Conservation (phyloP, 2,113 vertebrate genomes). For the Hemiscyllium ocellatum region DNA sequence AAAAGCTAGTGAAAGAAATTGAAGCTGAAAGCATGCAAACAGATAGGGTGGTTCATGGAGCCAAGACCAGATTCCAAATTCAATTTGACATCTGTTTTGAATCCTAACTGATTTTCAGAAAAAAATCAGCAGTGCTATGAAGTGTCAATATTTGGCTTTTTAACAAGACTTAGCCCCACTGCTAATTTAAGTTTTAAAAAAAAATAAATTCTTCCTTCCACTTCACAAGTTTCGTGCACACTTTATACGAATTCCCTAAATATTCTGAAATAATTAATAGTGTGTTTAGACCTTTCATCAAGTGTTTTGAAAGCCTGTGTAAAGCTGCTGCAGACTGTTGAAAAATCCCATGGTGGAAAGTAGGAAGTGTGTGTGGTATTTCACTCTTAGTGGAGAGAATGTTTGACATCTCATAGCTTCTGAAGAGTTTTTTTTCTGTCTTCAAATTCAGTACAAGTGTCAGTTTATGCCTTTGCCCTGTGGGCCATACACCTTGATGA, state of each 20-base stretch:
- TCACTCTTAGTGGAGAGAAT: conserved; percentile 27
- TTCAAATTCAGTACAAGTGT: background rate
- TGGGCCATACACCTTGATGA: background rate
- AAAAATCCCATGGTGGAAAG: conserved; percentile 26
- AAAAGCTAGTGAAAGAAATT: background rate
- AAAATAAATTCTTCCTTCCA: conserved; percentile 13
- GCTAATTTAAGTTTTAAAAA: background rate
- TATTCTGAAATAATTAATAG: conserved; percentile 38
- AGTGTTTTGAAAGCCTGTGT: background rate
- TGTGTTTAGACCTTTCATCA: conserved; percentile 37
- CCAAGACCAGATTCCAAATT: background rate
- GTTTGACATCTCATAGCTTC: conserved; percentile 8
- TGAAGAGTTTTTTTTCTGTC: background rate
- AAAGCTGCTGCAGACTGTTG: background rate
- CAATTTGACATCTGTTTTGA: background rate
- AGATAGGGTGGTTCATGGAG: background rate
- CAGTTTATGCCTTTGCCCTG: background rate
- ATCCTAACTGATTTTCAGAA: background rate
- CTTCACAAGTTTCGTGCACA: background rate
- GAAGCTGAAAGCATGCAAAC: background rate
- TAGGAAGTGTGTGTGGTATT: conserved; percentile 40
- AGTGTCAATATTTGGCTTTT: background rate
- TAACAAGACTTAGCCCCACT: background rate
- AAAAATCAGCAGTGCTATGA: background rate
- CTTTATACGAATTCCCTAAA: conserved; percentile 24